Evolutionary conservation across 2,113 vertebrate species (phyloP), one percentile per base, ranked within the genome.

Genomic region (Lampris incognitus): DNA sequence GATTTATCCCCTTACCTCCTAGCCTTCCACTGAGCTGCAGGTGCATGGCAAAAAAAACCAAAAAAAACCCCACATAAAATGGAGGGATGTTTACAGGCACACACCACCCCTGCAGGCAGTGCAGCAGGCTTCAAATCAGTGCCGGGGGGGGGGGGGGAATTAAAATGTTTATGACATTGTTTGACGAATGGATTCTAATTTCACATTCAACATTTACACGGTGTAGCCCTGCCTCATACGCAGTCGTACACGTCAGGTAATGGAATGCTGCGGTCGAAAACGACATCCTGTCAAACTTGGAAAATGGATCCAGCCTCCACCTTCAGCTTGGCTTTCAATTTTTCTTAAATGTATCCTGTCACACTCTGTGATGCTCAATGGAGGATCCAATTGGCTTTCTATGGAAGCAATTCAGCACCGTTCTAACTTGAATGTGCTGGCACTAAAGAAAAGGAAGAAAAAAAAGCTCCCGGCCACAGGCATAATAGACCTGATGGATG

Each of bases 131-230:
- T 92, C 79, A 86, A 73, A 82, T 76, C 61, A 71, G 51, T 59
- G n/a, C 8, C 44, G 58, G 60, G 24, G 24, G 24, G 60, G 24
- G 24, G 24, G 61, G 49, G 65, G 69, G 38, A 38, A 75, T 84
- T 87, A 85, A 87, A 91, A 89, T 81, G 87, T 92, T 92, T 89
- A 91, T 61, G 62, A 83, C 78, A 65, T 42, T 56, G 55, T 70
- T 6, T 86, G 86, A 86, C 54, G 67, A 89, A 86, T 81, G 82
- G 86, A 85, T 87, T 90, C 68, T 84, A 86, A 90, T 93, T 89
- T 91, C 79, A 78, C 77, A 85, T 90, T 89, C 87, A 82, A 76
- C 76, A 74, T 90, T 92, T 89, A 91, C 79, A 76, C 87, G 79
- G 77, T 79, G 74, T 69, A 71, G 76, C 66, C 76, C 76, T 59